Base-by-base conservation (phyloP, 2,888 invertebrate genomes). In the Eilema caniola region DNA sequence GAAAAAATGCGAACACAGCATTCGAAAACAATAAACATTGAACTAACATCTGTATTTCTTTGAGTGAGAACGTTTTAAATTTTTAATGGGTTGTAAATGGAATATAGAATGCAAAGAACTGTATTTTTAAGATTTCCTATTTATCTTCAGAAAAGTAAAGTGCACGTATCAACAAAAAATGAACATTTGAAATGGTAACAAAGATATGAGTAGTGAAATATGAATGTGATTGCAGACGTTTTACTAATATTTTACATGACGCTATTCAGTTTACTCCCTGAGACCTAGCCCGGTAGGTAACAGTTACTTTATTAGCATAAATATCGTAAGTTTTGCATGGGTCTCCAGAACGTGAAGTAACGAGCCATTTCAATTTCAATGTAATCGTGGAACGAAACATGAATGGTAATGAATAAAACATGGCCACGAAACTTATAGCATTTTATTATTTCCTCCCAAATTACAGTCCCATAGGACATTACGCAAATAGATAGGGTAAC, bases 371-470 rank as follows among this genome's bases (percentile, higher is more conserved):
- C 65, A 24, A 66, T 79, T 82, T 70, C 73, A 75, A 78, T 75
- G 64, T 68, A 79, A 73, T 74, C 69, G 62, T 69, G 66, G n/a
- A 72, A 75, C 64, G 66, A 77, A 47, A 72, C 69, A 68, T 53
- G 72, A 72, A 41, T 41, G 66, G 62, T 77, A 72, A 77, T 88
- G 86, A 90, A 90, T 89, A 88, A 89, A 86, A 88, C 81, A 89
- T 87, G 66, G 24, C 69, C 71, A 73, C 65, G 76, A 82, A 88
- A 89, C 79, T 87, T 86, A 84, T 79, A 86, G 62, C 70, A 84
- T 89, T 90, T 90, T 88, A 90, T 90, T 91, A 90, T 88, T 88
- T 88, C 83, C 78, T 75, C 74, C 82, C 86, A 90, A 88, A 90
- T 88, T 88, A 83, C 83, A 78, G 81, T 87, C 89, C 85, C 88